Conservation (phyloP, 1,140 invertebrate species). For the Lanistes nyassanus region DNA sequence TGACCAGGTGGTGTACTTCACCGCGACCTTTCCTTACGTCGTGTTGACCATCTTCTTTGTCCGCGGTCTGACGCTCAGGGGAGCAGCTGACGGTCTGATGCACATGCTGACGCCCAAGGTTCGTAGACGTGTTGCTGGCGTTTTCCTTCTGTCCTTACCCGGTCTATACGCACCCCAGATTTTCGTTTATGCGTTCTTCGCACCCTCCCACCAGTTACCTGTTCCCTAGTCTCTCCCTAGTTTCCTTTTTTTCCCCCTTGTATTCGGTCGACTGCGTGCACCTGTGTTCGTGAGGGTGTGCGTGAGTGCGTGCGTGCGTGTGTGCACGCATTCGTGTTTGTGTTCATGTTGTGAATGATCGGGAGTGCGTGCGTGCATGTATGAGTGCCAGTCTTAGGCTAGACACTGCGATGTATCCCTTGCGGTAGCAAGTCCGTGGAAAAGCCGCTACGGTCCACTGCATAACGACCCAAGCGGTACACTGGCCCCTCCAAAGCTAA, state of each 20-base stretch:
- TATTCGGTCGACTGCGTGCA: background rate
- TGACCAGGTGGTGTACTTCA: constrained; percentile 84
- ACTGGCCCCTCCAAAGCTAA: too few species aligned
- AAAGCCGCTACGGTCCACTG: too few species aligned
- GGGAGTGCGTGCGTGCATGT: constrained; percentile 5
- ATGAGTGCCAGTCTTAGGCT: constrained; percentile 9
- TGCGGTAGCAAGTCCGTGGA: too few species aligned
- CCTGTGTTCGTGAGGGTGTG: constrained; percentile 12
- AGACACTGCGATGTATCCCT: too few species aligned
- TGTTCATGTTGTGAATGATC: constrained; percentile 4
- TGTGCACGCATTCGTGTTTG: constrained; percentile 9
- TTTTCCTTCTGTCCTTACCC: too few species aligned
- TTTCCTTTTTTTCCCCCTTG: constrained; percentile 9
- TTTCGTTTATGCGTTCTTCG: too few species aligned
- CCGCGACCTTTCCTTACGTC: constrained; percentile 71
- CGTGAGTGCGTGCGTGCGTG: constrained; percentile 17
- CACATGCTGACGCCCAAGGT: constrained; percentile 82
- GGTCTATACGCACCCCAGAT: too few species aligned
- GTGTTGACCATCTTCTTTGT: constrained; percentile 67
- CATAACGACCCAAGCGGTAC: too few species aligned
- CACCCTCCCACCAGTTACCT: too few species aligned
- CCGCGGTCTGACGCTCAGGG: constrained; percentile 63
- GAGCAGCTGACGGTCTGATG: constrained; percentile 64
- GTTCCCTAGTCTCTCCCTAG: background rate
- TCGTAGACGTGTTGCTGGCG: too few species aligned